Conservation (phyloP, 37 sponge, comb jelly and placozoan genomes). For the Spongia lamella region DNA sequence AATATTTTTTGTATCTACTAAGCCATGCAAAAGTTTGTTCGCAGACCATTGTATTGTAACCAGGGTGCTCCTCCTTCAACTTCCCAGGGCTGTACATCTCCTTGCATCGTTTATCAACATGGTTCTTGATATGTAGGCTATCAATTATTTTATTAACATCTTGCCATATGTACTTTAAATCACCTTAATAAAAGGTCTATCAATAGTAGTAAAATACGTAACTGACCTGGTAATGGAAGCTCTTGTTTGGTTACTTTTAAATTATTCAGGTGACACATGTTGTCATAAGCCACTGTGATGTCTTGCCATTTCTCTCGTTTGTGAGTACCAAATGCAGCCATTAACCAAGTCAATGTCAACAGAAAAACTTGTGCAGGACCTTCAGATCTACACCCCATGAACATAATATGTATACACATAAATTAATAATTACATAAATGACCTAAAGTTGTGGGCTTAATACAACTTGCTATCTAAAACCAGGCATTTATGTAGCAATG, state of each 20-base stretch:
- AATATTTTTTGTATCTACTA: constrained; percentile 37
- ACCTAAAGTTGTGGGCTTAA: too few species aligned
- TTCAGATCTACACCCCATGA: constrained; percentile 20
- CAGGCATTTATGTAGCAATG: too few species aligned
- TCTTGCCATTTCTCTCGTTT: background rate
- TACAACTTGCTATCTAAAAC: too few species aligned
- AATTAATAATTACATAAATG: too few species aligned
- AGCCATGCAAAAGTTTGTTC: constrained; percentile 62
- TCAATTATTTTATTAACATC: too few species aligned
- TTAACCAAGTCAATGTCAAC: background rate
- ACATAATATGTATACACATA: too few species aligned
- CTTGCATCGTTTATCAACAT: too few species aligned
- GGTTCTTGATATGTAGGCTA: too few species aligned
- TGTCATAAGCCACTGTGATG: background rate
- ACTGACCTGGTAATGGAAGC: constrained; percentile 7
- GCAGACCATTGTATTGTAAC: constrained; percentile 15
- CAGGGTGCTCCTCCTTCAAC: background rate
- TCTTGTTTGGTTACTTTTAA: background rate
- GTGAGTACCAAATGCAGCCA: background rate
- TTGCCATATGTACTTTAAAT: too few species aligned
- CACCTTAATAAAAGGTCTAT: too few species aligned
- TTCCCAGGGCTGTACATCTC: too few species aligned
- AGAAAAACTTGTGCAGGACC: constrained; percentile 13
- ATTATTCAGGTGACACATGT: constrained; percentile 4
- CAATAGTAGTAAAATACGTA: background rate